Evolutionary conservation across 2,888 invertebrate genomes (phyloP).

Genomic region (Perdita meconis): DNA sequence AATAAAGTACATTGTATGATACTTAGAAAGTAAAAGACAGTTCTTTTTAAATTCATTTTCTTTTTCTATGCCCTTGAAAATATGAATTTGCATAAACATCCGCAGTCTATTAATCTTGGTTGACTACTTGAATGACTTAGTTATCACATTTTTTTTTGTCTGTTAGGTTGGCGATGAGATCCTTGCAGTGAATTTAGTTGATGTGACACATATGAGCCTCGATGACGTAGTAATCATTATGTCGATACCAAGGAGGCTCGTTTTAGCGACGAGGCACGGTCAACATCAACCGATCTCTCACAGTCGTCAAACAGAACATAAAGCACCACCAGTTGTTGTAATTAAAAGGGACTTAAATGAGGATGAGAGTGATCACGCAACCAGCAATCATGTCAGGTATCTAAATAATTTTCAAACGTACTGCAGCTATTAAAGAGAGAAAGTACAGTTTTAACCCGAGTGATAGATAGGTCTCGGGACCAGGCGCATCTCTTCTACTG

Average conservation of each 20-base stretch:
- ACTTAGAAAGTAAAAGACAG: no score
- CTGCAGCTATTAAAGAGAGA: background rate
- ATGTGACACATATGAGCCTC: conserved; percentile 98
- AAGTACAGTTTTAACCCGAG: no score
- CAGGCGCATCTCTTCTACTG: no score
- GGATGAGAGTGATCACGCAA: conserved; percentile 88
- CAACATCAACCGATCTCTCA: conserved; percentile 82
- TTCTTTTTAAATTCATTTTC: no score
- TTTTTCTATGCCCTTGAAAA: no score
- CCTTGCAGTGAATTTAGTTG: conserved; percentile 98
- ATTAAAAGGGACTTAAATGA: conserved; percentile 94
- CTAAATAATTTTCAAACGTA: background rate
- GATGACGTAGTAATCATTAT: conserved; percentile 99
- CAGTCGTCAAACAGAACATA: conserved; percentile 87
- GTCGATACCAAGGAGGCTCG: conserved; percentile 98
- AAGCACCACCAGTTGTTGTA: conserved; percentile 96
- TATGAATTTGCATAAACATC: no score
- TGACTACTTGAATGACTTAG: no score
- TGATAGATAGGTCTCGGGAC: no score
- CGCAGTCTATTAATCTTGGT: no score
- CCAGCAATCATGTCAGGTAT: conserved; percentile 83
- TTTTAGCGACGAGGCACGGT: conserved; percentile 94
- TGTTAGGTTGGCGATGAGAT: conserved; percentile 97
- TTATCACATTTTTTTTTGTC: no score
- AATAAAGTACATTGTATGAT: no score